These are phyloP conservation scores for Actinemys pallida DNA, from an alignment of 2,113 vertebrate species.

Conservation along the genomic window DNA sequence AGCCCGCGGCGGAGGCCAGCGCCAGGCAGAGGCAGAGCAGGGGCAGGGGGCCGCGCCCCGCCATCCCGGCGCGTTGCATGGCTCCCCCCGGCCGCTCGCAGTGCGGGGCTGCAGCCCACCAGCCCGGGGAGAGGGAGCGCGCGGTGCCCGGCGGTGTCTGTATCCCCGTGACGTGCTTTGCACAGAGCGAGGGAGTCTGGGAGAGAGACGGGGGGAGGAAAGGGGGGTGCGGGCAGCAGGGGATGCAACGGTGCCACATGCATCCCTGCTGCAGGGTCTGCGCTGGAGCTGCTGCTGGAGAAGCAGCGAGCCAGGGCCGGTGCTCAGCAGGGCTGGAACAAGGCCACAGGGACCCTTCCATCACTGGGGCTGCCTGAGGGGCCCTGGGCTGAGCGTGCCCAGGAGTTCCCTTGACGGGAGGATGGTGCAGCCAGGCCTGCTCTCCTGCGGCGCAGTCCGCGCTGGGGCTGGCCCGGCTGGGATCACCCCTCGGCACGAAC, in stretches of 20 bases:
- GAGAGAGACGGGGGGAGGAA: constrained; percentile 24
- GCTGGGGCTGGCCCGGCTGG: too few relatives aligned
- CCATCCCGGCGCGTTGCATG: not conserved
- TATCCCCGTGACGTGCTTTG: constrained; percentile 59
- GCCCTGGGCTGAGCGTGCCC: too few relatives aligned
- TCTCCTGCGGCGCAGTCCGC: too few relatives aligned
- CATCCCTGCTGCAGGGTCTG: not conserved
- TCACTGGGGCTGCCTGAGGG: too few relatives aligned
- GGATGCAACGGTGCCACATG: not conserved
- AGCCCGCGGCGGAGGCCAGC: constrained; percentile 52
- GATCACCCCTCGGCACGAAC: too few relatives aligned
- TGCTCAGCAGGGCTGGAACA: too few relatives aligned
- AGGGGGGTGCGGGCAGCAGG: not conserved
- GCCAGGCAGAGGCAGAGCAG: constrained; percentile 10
- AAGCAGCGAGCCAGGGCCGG: too few relatives aligned
- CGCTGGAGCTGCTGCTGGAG: not conserved
- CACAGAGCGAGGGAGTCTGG: constrained; percentile 65
- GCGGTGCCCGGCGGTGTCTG: not conserved
- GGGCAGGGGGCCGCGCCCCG: not conserved
- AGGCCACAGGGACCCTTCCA: too few relatives aligned
- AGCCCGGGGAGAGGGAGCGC: not conserved
- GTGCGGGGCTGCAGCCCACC: not conserved
- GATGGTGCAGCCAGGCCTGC: too few relatives aligned
- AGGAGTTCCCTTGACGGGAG: too few relatives aligned
- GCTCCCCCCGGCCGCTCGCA: too few relatives aligned